Percentiles rank a stretch among this genome's conserved stretches.
Conservation (phyloP, 1,140 invertebrate species). For the Anagrus nilaparvatae region DNA sequence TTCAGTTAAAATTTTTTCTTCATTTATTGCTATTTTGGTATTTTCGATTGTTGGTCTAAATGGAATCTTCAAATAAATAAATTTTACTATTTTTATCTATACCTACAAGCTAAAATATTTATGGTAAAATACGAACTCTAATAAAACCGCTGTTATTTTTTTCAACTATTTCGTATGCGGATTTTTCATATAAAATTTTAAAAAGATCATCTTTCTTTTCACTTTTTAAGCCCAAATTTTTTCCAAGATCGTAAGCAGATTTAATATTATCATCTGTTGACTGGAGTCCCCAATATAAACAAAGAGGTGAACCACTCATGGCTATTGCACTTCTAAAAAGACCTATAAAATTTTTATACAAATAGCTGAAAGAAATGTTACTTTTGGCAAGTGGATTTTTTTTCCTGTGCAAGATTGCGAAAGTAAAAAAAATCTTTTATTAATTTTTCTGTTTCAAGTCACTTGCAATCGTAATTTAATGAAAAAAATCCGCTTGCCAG, state of each 20-base stretch:
- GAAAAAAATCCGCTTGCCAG: too few relatives aligned
- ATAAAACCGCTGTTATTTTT: too few relatives aligned
- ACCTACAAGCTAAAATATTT: too few relatives aligned
- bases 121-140: too few relatives aligned
- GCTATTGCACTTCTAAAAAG: constrained; percentile 43
- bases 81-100: background rate
- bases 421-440: too few relatives aligned
- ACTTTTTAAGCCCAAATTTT: constrained; percentile 31
- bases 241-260: constrained; percentile 34
- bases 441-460: too few relatives aligned
- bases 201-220: constrained; percentile 3
- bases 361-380: too few relatives aligned
- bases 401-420: too few relatives aligned
- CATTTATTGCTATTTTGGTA: constrained; percentile 19
- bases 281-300: constrained; percentile 53
- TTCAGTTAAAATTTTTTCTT: constrained; percentile 45
- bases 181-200: constrained; percentile 7
- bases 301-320: constrained; percentile 54
- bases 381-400: too few relatives aligned
- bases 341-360: too few relatives aligned
- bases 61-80: constrained; percentile 9
- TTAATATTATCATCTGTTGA: constrained; percentile 39
- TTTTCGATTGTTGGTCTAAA: constrained; percentile 37
- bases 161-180: constrained; percentile 6
- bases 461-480: too few relatives aligned